These are phyloP conservation scores for Nemopilema nomurai DNA, from an alignment of 30 jellyfish, hydroid and myxozoan species.

Conservation along the genomic window DNA sequence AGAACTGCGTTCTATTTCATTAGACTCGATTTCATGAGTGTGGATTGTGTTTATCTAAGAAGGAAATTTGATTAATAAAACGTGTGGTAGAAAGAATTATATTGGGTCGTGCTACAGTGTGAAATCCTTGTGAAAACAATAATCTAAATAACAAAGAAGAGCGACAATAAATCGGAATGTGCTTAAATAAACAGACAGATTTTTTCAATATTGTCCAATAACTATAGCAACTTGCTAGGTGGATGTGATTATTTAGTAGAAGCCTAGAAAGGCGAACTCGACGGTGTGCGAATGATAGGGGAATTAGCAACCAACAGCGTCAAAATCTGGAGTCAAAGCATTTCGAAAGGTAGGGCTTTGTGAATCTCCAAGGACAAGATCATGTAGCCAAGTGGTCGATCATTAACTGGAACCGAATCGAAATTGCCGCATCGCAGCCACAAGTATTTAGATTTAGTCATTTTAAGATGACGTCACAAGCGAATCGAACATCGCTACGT, in stretches of 20 bases:
- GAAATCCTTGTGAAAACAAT: not conserved
- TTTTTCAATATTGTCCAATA: not conserved
- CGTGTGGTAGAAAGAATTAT: not conserved
- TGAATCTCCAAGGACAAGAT: too few species aligned
- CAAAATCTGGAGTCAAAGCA: too few species aligned
- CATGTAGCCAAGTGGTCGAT: too few species aligned
- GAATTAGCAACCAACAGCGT: too few species aligned
- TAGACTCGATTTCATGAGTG: not conserved
- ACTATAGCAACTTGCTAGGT: not conserved
- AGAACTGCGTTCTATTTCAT: not conserved
- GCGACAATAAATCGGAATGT: not conserved
- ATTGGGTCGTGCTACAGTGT: not conserved
- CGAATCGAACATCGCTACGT: not conserved
- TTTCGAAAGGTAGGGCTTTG: too few species aligned
- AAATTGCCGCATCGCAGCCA: too few species aligned
- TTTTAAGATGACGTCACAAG: not conserved
- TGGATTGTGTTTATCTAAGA: not conserved
- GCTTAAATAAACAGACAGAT: not conserved
- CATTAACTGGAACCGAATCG: too few species aligned
- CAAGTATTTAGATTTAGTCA: too few species aligned
- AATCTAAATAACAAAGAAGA: not conserved
- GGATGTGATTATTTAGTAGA: not conserved
- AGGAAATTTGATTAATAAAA: not conserved
- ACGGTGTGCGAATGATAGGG: too few species aligned
- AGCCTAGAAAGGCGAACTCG: too few species aligned